Percentiles rank a stretch among this genome's conserved stretches.
Conservation (phyloP, 2,888 invertebrate species). For the Tribolium freemani region DNA sequence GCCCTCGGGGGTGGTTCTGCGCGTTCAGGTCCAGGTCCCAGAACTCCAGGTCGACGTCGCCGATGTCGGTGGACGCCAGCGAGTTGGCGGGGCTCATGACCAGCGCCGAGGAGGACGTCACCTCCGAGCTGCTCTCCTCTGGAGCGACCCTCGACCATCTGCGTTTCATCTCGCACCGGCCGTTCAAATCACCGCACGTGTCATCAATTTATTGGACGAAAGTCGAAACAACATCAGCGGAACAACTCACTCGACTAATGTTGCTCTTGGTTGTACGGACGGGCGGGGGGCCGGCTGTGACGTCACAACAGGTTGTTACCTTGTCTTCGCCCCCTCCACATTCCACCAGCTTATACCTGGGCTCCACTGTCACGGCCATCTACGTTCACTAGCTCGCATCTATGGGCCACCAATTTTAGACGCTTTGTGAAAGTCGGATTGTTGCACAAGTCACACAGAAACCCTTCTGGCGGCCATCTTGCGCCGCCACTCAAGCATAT, state of each 20-base stretch:
- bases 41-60: slow-evolving; percentile 82
- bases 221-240: slow-evolving; percentile 49
- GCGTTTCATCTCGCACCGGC: slow-evolving; percentile 74
- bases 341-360: slow-evolving; percentile 59
- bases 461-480: not conserved
- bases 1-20: slow-evolving; percentile 60
- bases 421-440: slow-evolving; percentile 41
- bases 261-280: slow-evolving; percentile 50
- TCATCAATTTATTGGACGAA: slow-evolving; percentile 61
- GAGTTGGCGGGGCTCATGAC: slow-evolving; percentile 82
- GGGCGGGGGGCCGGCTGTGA: slow-evolving; percentile 62
- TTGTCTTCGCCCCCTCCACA: slow-evolving; percentile 59
- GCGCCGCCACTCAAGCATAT: slow-evolving; percentile 32
- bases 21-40: slow-evolving; percentile 81
- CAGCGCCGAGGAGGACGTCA: slow-evolving; percentile 81
- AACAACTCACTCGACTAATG: slow-evolving; percentile 52
- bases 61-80: slow-evolving; percentile 82
- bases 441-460: slow-evolving; percentile 19
- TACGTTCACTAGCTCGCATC: slow-evolving; percentile 54
- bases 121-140: slow-evolving; percentile 82
- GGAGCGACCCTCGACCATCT: slow-evolving; percentile 82
- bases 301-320: slow-evolving; percentile 69
- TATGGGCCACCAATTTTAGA: slow-evolving; percentile 36
- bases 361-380: slow-evolving; percentile 68
- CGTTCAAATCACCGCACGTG: slow-evolving; percentile 50